These are phyloP conservation scores for Icerya purchasi DNA, from an alignment of 2,888 invertebrate species.

Conservation along the genomic window DNA sequence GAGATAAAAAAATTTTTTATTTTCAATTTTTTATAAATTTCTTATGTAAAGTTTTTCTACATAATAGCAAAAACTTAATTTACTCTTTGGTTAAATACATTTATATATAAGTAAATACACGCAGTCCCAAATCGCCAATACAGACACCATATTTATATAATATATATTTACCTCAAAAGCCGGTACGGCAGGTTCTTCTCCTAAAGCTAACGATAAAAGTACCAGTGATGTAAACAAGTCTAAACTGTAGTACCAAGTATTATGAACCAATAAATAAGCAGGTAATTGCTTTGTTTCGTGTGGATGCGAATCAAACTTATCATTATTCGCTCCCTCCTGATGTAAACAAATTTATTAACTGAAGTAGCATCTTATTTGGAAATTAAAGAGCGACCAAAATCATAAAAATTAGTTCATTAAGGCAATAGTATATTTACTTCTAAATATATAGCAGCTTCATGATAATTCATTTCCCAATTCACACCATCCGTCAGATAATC, in stretches of 20 bases:
- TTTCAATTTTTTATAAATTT: no score
- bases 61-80: no score
- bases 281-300: conserved; percentile 59
- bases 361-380: no score
- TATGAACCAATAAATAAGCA: conserved; percentile 68
- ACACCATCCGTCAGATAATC: neutral
- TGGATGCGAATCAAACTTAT: conserved; percentile 75
- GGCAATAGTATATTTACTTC: no score
- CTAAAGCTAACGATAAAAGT: conserved; percentile 50
- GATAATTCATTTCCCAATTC: conserved; percentile 69
- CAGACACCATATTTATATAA: neutral
- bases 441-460: conserved; percentile 69
- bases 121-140: neutral
- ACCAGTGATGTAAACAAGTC: conserved; percentile 55
- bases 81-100: no score
- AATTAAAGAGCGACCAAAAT: no score
- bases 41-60: no score
- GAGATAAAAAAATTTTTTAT: no score
- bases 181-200: conserved; percentile 59
- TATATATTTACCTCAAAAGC: conserved; percentile 37
- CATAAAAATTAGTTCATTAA: no score
- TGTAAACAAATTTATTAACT: no score
- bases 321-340: conserved; percentile 75
- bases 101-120: no score
- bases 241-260: conserved; percentile 63